A percentile compares a stretch with the other conserved stretches of the same genome.
Conservation (phyloP, 2,888 invertebrate species). For the Ornithoptera alexandrae region DNA sequence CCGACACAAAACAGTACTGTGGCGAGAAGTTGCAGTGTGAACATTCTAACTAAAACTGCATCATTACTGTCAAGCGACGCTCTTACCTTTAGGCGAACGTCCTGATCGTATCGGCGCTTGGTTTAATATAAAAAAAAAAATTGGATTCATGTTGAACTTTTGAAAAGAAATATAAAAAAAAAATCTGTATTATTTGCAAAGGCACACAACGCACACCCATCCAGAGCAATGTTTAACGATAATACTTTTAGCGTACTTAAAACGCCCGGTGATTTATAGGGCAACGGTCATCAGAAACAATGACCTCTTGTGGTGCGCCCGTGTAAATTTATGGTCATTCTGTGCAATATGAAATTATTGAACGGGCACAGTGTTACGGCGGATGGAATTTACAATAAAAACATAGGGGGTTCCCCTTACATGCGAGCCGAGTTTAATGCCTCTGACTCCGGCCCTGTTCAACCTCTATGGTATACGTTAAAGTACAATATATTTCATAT, state of each 20-base stretch:
- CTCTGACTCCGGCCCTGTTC: conserved; percentile 13
- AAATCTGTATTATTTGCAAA: background rate
- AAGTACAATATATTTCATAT: conserved; percentile 9
- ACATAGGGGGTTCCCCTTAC: conserved; percentile 17
- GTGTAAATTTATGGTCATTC: conserved; percentile 43
- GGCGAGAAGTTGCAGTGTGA: no score
- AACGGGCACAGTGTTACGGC: conserved; percentile 30
- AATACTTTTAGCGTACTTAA: conserved; percentile 37
- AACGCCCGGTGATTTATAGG: conserved; percentile 38
- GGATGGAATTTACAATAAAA: conserved; percentile 32
- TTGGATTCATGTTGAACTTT: no score
- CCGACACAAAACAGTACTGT: no score
- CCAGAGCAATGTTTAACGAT: conserved; percentile 37
- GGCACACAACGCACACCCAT: conserved; percentile 21
- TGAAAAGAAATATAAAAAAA: background rate
- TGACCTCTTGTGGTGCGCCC: conserved; percentile 44
- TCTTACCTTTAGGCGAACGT: no score
- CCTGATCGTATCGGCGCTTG: no score
- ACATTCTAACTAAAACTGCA: no score
- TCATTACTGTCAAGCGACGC: no score
- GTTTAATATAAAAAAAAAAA: no score
- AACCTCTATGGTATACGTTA: conserved; percentile 14
- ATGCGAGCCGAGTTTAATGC: conserved; percentile 26
- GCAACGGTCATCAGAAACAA: conserved; percentile 39
- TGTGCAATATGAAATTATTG: conserved; percentile 40